A percentile compares a stretch with the other conserved stretches of the same genome.
Conservation (phyloP, 2,888 invertebrate species). For the Xestia c-nigrum region DNA sequence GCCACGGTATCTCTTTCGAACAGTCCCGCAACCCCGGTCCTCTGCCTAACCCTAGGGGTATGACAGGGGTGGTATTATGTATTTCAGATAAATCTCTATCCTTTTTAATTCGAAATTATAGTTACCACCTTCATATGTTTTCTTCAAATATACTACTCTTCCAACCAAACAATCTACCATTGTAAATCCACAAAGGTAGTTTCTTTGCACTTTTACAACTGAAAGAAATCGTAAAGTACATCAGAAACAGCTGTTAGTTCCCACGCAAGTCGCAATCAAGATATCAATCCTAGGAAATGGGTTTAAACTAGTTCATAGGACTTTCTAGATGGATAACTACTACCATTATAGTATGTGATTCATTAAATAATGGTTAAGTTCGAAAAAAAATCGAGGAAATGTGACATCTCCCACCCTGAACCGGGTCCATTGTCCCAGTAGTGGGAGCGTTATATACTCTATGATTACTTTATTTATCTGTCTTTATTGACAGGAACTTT, state of each 20-base stretch:
- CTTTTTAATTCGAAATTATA: neutral
- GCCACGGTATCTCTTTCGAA: too few relatives aligned
- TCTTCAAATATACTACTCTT: neutral
- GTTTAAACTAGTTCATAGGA: conserved; percentile 49
- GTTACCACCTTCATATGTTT: too few relatives aligned
- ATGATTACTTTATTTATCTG: neutral
- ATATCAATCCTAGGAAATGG: conserved; percentile 64
- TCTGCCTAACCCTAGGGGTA: neutral
- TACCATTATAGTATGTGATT: conserved; percentile 4
- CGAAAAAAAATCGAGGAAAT: neutral
- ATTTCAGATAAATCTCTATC: neutral
- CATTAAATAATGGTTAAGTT: neutral
- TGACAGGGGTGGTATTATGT: neutral
- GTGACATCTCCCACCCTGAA: neutral
- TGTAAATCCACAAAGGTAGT: conserved; percentile 28
- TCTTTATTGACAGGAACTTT: too few relatives aligned
- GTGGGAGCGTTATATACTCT: neutral
- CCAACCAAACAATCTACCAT: neutral
- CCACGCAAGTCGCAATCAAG: conserved; percentile 60
- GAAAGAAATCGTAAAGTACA: conserved; percentile 57
- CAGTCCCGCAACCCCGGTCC: too few relatives aligned
- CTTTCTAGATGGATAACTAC: conserved; percentile 8
- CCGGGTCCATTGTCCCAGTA: too few relatives aligned
- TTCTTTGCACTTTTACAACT: conserved; percentile 30
- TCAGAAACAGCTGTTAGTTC: conserved; percentile 53